phyloP scores from a whole-genome alignment of 2,113 vertebrate genomes.

The Pollimyrus isidori region DNA sequence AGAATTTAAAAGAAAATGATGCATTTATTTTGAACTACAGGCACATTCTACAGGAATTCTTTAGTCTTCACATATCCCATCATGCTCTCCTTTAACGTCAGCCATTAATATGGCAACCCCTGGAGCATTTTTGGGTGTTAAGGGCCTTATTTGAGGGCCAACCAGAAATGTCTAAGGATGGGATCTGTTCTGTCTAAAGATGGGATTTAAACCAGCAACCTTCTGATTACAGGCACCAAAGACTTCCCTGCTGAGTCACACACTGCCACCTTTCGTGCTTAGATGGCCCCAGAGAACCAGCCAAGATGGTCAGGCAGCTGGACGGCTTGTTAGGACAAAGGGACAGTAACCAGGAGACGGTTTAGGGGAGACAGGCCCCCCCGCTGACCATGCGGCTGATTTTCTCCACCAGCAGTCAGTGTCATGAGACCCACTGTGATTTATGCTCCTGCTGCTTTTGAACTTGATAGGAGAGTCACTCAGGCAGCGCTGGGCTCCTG shows the following conservation, averaged over 20 bases:
- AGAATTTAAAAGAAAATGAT: not conserved
- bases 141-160: not conserved
- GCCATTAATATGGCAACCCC: not conserved
- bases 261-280: not conserved
- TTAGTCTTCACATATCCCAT: not conserved
- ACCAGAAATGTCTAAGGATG: not conserved
- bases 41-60: not conserved
- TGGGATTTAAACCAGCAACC: not conserved
- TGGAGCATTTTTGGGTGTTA: not conserved
- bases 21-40: not conserved
- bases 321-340: not conserved
- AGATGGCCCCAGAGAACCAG: not conserved
- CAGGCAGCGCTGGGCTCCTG: constrained; percentile 19
- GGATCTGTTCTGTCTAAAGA: not conserved
- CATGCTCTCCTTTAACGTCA: not conserved
- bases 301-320: not conserved
- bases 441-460: constrained; percentile 29
- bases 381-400: constrained; percentile 3
- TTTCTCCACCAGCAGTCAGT: constrained; percentile 26
- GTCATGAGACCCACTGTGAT: constrained; percentile 31
- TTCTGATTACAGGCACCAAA: not conserved
- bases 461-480: constrained; percentile 32
- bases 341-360: not conserved
- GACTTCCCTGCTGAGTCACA: not conserved
- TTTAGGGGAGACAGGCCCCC: not conserved